A percentile compares a stretch with the other conserved stretches of the same genome.
Conservation (phyloP, 2,113 vertebrate genomes). For the Chaetodon auriga region DNA sequence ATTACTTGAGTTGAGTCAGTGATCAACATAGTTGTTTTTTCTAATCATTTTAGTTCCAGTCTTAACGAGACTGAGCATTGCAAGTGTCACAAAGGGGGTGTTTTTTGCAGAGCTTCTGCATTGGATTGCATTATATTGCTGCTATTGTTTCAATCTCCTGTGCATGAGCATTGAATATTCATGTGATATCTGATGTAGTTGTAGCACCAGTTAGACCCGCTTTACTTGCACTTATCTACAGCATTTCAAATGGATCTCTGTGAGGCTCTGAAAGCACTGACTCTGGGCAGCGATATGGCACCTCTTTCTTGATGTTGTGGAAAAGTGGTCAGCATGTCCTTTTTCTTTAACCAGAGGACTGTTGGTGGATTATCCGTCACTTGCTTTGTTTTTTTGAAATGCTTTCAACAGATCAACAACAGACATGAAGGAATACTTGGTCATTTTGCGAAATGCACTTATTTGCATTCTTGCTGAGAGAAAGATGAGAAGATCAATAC, state of each 20-base stretch:
- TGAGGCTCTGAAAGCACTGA: conserved; percentile 2
- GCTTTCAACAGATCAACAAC: conserved; percentile 15
- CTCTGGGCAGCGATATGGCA: conserved; percentile 67
- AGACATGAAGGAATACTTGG: background rate
- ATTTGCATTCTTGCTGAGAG: background rate
- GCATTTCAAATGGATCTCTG: conserved; percentile 15
- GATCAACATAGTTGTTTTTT: no score
- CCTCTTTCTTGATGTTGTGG: conserved; percentile 37
- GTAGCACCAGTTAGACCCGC: background rate
- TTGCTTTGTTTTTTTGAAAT: conserved; percentile 21
- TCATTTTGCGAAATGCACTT: conserved; percentile 1
- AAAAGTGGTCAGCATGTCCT: conserved; percentile 9
- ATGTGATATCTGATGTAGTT: background rate
- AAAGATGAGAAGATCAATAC: background rate
- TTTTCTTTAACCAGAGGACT: background rate
- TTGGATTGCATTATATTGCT: background rate
- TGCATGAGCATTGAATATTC: background rate
- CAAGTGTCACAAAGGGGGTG: no score
- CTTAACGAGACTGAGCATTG: background rate
- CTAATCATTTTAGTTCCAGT: background rate
- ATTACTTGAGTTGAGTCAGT: no score
- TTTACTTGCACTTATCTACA: background rate
- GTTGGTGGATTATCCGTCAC: background rate
- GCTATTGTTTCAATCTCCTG: background rate
- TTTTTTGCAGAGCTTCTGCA: background rate